phyloP scores from a whole-genome alignment of 2,888 invertebrate genomes.

The Cephus rjabovi region DNA sequence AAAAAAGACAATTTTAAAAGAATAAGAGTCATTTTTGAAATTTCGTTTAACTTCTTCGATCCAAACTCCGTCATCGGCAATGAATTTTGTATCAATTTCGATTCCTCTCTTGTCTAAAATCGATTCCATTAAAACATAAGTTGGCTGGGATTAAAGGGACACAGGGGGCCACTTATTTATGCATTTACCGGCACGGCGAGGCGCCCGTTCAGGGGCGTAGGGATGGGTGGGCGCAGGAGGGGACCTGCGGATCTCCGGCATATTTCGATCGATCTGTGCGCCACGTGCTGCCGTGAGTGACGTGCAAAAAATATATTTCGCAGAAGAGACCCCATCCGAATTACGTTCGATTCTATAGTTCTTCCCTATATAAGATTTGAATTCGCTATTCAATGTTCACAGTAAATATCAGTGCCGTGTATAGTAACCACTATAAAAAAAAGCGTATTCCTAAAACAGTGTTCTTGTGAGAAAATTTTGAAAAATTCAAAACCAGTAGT shows the following conservation, averaged over 20 bases:
- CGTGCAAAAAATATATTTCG: conserved; percentile 58
- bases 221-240: conserved; percentile 9
- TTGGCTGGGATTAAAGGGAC: conserved; percentile 37
- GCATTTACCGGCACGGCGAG: conserved; percentile 43
- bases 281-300: conserved; percentile 56
- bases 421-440: background rate
- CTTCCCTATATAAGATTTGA: conserved; percentile 32
- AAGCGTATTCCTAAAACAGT: background rate
- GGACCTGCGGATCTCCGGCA: conserved; percentile 35
- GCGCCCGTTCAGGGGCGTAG: conserved; percentile 8
- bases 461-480: background rate
- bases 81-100: conserved; percentile 20
- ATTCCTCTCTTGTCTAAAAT: conserved; percentile 18
- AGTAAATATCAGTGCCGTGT: background rate
- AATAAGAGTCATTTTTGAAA: background rate
- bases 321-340: conserved; percentile 26
- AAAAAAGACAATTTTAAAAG: background rate
- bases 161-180: conserved; percentile 50
- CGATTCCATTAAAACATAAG: conserved; percentile 40
- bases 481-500: background rate
- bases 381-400: conserved; percentile 15
- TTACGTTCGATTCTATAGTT: conserved; percentile 27
- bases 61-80: conserved; percentile 9
- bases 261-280: conserved; percentile 58
- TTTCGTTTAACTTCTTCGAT: conserved; percentile 1